Conservation (phyloP, 2,888 invertebrate genomes). For the Rotaria magnacalcarata region DNA sequence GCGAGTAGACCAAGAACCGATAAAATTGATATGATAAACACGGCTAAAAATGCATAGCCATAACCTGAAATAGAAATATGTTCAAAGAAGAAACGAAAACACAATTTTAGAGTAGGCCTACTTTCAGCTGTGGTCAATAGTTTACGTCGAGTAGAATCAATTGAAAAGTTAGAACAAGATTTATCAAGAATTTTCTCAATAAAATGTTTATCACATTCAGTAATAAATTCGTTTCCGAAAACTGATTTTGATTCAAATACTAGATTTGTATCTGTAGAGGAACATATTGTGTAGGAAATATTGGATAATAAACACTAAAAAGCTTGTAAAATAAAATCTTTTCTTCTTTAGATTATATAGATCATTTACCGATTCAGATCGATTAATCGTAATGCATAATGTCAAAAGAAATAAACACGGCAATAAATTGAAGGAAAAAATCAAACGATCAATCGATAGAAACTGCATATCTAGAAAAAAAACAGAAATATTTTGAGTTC, state of each 20-base stretch:
- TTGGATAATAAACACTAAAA: background rate
- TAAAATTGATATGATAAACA: slow-evolving; percentile 58
- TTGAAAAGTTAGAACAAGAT: background rate
- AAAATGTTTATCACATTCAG: background rate
- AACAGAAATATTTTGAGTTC: no score
- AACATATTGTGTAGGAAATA: background rate
- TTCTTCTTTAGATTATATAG: no score
- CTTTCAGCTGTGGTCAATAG: background rate
- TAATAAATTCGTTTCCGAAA: background rate
- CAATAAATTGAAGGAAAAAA: background rate
- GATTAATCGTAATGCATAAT: background rate
- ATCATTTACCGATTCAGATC: background rate
- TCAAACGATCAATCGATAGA: background rate
- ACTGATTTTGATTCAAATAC: background rate
- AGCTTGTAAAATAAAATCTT: no score
- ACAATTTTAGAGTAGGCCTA: background rate
- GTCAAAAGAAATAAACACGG: background rate
- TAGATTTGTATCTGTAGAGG: no score
- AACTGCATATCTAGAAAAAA: background rate
- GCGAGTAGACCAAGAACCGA: slow-evolving; percentile 56
- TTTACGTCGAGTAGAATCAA: background rate
- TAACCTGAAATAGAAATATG: slow-evolving; percentile 50
- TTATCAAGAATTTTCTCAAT: background rate
- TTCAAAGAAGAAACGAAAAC: no score
- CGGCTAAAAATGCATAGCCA: slow-evolving; percentile 58